These are phyloP conservation scores for Drosophila monieri DNA, from an alignment of 2,888 invertebrate species.

Conservation along the genomic window DNA sequence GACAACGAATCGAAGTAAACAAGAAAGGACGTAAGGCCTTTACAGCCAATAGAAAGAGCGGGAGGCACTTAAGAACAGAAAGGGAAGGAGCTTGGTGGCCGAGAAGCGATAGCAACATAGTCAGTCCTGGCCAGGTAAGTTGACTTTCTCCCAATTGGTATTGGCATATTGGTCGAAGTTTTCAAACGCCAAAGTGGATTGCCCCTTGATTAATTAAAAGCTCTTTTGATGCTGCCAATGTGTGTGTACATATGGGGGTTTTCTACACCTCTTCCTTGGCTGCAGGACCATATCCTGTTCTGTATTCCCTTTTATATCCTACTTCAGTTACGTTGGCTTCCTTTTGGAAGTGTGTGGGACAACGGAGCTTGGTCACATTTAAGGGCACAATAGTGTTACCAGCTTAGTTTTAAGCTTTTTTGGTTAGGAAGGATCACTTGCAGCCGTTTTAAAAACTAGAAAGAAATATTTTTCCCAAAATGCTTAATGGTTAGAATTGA, in stretches of 20 bases:
- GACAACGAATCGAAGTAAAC: slow-evolving; percentile 6
- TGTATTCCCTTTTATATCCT: not conserved
- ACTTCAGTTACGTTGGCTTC: not conserved
- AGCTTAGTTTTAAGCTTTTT: slow-evolving; percentile 16
- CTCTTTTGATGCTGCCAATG: slow-evolving; percentile 36
- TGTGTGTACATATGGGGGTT: slow-evolving; percentile 8
- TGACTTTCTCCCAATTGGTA: slow-evolving; percentile 55
- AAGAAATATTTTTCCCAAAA: not conserved
- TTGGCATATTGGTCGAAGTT: slow-evolving; percentile 66
- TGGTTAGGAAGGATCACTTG: not conserved
- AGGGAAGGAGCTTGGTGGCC: not conserved
- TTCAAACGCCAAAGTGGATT: slow-evolving; percentile 68
- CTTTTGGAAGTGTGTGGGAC: slow-evolving; percentile 3
- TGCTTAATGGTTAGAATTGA: not conserved
- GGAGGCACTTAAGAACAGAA: not conserved
- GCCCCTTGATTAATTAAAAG: slow-evolving; percentile 76
- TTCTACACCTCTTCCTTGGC: slow-evolving; percentile 12
- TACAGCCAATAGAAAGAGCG: not conserved
- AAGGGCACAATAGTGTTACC: slow-evolving; percentile 27
- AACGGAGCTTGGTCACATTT: slow-evolving; percentile 21
- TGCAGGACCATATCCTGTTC: slow-evolving; percentile 1
- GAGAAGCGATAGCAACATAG: not conserved
- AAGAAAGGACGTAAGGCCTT: slow-evolving; percentile 7
- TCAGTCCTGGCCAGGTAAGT: slow-evolving; percentile 11
- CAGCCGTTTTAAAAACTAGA: not conserved